Evolutionary conservation across 2,888 invertebrate genomes (phyloP).

Genomic region (Lordiphosa andalusiaca): DNA sequence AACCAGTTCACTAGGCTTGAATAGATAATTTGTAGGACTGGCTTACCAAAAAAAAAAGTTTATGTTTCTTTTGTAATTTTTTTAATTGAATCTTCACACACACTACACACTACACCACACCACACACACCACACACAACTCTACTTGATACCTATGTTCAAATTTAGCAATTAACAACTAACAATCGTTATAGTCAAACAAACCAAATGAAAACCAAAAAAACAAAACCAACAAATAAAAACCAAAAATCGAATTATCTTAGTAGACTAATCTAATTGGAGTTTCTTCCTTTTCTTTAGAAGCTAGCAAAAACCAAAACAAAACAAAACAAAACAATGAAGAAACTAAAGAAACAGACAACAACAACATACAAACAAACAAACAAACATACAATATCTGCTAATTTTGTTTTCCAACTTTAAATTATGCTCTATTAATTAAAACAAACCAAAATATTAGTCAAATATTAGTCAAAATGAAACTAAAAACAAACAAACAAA

Average conservation of each 20-base stretch:
- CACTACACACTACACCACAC: conserved; percentile 6
- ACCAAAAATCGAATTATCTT: conserved; percentile 56
- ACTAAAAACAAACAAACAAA: conserved; percentile 10
- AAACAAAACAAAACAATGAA: conserved; percentile 31
- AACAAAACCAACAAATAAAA: conserved; percentile 28
- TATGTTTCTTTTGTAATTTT: conserved; percentile 34
- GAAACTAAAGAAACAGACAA: conserved; percentile 39
- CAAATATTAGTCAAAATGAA: conserved; percentile 57
- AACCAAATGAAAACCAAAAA: conserved; percentile 24
- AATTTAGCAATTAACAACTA: conserved; percentile 69
- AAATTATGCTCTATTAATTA: conserved; percentile 66
- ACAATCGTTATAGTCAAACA: conserved; percentile 59
- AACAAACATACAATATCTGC: conserved; percentile 61
- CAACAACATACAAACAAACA: conserved; percentile 26
- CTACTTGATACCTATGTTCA: conserved; percentile 73
- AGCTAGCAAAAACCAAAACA: conserved; percentile 47
- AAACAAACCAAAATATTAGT: conserved; percentile 49
- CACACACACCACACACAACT: conserved; percentile 37
- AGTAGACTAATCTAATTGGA: conserved; percentile 72
- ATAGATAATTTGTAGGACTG: conserved; percentile 30
- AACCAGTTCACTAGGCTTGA: conserved; percentile 51
- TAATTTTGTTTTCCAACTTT: conserved; percentile 69
- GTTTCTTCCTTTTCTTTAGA: conserved; percentile 73
- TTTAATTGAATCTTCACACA: conserved; percentile 22
- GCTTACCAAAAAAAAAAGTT: conserved; percentile 18